A percentile compares a stretch with the other conserved stretches of the same genome.
Conservation (phyloP, 2,797 vertebrate genomes). For the Anableps anableps region DNA sequence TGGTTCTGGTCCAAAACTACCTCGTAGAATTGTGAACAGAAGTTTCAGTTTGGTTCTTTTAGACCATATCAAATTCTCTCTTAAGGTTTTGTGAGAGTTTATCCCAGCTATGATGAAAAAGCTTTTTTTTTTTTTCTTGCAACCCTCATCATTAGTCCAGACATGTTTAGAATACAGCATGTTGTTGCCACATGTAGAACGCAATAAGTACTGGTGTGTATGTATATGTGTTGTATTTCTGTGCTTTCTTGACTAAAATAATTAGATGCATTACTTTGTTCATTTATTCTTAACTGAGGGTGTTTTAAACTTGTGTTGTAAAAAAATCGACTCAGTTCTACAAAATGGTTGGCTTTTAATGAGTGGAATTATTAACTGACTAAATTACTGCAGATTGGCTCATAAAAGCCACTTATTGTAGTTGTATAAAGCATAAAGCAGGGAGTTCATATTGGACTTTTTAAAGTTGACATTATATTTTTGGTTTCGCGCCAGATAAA, state of each 20-base stretch:
- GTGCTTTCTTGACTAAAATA: conserved; percentile 46
- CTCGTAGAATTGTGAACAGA: background rate
- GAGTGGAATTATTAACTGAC: conserved; percentile 32
- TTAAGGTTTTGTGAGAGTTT: background rate
- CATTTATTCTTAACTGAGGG: conserved; percentile 41
- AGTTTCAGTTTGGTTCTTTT: background rate
- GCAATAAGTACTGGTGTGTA: background rate
- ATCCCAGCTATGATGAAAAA: background rate
- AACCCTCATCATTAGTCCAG: background rate
- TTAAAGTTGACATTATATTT: background rate
- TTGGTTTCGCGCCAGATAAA: background rate
- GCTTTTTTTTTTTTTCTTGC: background rate
- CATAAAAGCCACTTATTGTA: conserved; percentile 18
- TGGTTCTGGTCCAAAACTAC: background rate
- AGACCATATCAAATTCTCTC: background rate
- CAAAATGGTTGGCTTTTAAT: conserved; percentile 18
- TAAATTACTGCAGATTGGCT: conserved; percentile 32
- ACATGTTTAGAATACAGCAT: background rate
- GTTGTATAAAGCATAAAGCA: conserved; percentile 27
- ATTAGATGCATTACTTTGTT: conserved; percentile 46
- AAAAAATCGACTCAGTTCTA: conserved; percentile 52
- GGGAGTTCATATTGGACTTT: conserved; percentile 7
- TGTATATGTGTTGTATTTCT: background rate
- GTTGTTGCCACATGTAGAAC: too few relatives aligned
- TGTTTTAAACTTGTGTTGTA: conserved; percentile 45